Base-by-base conservation (phyloP, 2,888 invertebrate species). In the Acanthosepion esculentum region DNA sequence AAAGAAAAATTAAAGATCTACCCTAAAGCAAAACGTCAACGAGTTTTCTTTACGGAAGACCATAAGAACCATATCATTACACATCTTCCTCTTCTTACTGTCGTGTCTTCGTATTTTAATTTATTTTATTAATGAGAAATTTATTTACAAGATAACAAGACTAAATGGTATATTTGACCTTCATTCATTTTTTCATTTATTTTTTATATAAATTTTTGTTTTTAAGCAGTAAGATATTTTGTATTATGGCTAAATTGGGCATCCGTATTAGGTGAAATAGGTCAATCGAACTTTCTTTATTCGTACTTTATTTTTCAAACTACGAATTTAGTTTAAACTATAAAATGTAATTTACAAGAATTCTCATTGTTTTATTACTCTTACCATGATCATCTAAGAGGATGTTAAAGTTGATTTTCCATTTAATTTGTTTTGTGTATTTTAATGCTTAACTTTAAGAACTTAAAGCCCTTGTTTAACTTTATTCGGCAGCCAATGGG, bases 241-340 rank as follows among this genome's bases (percentile, higher is more conserved):
- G 48, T 93, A 15, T 48, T 93, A 93, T 50, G 78, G 78, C n/a
- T n/a, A 1, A 78, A 78, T 78, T 78, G 78, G n/a, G n/a, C 78
- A 78, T 78, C 78, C 78, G 78, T 78, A 78, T 78, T 29, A n/a
- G n/a, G 6, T 78, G n/a, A 78, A 78, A 78, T 78, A 78, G 78
- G 78, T 78, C 78, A 78, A 78, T 78, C 12, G n/a, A 78, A 78
- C n/a, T 78, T 78, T 78, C 78, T 78, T 78, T 78, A 78, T 78
- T 59, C 23, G 59, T 59, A 59, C 59, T 59, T 59, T 59, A 59
- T 59, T 59, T 78, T 78, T 78, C 10, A 78, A 78, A 78, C n/a
- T 78, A 10, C 78, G n/a, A 29, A 78, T n/a, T 78, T 78, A 78
- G n/a, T 78, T 78, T 78, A 15, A 78, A 18, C 18, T n/a, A 41